These are phyloP conservation scores for Calyptommatus sinebrachiatus DNA, from an alignment of 2,113 vertebrate species.

Conservation along the genomic window DNA sequence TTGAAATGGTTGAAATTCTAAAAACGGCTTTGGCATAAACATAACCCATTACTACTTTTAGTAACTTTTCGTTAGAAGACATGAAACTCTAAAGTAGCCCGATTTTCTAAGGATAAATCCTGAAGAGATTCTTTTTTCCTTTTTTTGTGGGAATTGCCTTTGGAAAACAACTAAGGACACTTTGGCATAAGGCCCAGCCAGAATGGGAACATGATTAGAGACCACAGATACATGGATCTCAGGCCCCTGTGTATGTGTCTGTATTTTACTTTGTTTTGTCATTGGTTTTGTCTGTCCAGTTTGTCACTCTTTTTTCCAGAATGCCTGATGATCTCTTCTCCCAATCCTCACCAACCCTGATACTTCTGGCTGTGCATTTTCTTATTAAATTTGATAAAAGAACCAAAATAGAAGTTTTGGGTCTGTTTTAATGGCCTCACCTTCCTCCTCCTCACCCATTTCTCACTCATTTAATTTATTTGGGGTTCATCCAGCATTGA, in stretches of 20 bases:
- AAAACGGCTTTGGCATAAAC: constrained; percentile 61
- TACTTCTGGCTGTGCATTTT: constrained; percentile 68
- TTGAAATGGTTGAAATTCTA: constrained; percentile 43
- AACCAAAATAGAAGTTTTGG: constrained; percentile 53
- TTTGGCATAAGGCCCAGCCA: constrained; percentile 41
- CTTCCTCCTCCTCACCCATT: constrained; percentile 49
- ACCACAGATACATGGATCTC: constrained; percentile 52
- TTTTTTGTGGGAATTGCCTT: constrained; percentile 34
- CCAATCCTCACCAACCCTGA: constrained; percentile 7
- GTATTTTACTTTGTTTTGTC: constrained; percentile 58
- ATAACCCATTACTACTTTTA: constrained; percentile 45
- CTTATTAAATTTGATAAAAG: constrained; percentile 59
- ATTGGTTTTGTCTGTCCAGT: constrained; percentile 57
- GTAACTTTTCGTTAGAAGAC: constrained; percentile 63
- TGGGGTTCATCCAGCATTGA: constrained; percentile 59
- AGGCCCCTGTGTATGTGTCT: constrained; percentile 51
- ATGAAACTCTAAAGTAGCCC: constrained; percentile 51
- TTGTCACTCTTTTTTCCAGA: constrained; percentile 60
- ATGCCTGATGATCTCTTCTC: constrained; percentile 58
- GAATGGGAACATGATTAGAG: constrained; percentile 34
- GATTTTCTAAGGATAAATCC: constrained; percentile 58
- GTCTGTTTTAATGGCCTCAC: constrained; percentile 58
- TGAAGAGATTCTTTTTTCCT: constrained; percentile 44
- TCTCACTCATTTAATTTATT: constrained; percentile 61
- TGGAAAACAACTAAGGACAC: constrained; percentile 47